Conservation (phyloP, 1,140 invertebrate genomes). For the Phortica variegata region DNA sequence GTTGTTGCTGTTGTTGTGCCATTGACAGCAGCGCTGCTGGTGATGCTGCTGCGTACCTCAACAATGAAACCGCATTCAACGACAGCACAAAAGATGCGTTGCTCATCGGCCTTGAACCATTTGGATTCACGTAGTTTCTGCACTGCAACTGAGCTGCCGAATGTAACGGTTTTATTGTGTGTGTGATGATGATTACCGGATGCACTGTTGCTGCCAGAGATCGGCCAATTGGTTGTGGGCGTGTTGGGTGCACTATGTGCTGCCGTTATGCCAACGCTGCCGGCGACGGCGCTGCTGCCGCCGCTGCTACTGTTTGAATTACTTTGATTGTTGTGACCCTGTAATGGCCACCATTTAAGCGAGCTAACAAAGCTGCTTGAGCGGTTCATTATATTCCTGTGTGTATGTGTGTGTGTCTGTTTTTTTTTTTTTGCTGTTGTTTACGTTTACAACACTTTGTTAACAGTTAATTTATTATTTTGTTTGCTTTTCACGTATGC, state of each 20-base stretch:
- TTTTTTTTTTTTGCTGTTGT: not conserved
- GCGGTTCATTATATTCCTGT: slow-evolving; percentile 39
- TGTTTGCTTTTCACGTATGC: slow-evolving; percentile 28
- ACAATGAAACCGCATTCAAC: slow-evolving; percentile 69
- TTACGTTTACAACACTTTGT: not conserved
- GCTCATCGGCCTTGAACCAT: slow-evolving; percentile 68
- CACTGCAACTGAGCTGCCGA: slow-evolving; percentile 66
- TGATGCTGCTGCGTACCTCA: slow-evolving; percentile 61
- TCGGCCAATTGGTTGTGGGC: slow-evolving; percentile 43
- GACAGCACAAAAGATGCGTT: slow-evolving; percentile 67
- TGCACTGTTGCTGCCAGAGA: slow-evolving; percentile 35
- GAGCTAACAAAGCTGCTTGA: slow-evolving; percentile 55
- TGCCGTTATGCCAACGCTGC: slow-evolving; percentile 15
- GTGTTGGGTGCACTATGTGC: slow-evolving; percentile 43
- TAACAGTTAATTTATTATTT: slow-evolving; percentile 27
- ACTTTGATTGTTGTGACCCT: slow-evolving; percentile 43
- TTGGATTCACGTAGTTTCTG: slow-evolving; percentile 69
- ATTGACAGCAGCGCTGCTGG: slow-evolving; percentile 25
- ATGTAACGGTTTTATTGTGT: slow-evolving; percentile 46
- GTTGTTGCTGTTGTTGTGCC: slow-evolving; percentile 31
- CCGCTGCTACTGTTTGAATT: slow-evolving; percentile 6
- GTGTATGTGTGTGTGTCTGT: slow-evolving; percentile 3
- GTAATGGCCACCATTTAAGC: slow-evolving; percentile 53
- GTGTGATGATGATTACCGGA: slow-evolving; percentile 20
- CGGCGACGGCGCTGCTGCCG: slow-evolving; percentile 17